Percentiles rank a stretch among this genome's conserved stretches.
Conservation (phyloP, 2,888 invertebrate species). For the Lasioglossum morio region DNA sequence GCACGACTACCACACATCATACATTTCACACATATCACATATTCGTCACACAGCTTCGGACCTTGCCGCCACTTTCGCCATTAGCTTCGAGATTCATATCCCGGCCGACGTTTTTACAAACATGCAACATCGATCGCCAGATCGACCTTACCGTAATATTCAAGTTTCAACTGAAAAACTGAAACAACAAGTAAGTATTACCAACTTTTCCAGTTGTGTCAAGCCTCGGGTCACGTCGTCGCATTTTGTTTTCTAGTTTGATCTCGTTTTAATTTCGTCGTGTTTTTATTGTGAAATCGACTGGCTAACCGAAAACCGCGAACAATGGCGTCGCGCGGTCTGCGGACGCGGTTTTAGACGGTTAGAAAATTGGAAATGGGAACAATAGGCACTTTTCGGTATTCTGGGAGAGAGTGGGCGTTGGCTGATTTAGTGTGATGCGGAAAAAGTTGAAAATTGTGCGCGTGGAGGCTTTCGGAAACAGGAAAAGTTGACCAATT, state of each 20-base stretch:
- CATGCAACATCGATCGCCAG: slow-evolving; percentile 73
- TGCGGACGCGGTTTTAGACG: neutral
- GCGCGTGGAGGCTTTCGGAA: neutral
- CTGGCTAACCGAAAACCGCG: neutral
- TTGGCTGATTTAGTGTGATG: neutral
- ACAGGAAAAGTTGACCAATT: neutral
- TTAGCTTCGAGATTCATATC: slow-evolving; percentile 74
- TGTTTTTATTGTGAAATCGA: neutral
- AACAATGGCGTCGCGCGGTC: neutral
- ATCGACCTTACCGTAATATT: slow-evolving; percentile 58
- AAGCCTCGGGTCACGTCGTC: too few species aligned
- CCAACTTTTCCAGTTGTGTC: neutral
- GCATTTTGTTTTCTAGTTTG: neutral
- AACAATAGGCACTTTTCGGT: neutral
- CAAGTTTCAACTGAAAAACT: neutral
- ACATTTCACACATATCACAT: neutral
- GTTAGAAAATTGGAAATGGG: neutral
- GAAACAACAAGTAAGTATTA: neutral
- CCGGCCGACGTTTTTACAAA: slow-evolving; percentile 71
- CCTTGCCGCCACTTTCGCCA: slow-evolving; percentile 66
- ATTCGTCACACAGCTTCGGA: slow-evolving; percentile 58
- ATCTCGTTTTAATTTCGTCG: neutral
- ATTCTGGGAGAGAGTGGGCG: neutral
- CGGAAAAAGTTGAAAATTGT: neutral
- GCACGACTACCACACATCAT: neutral